Conservation (phyloP, 2,797 vertebrate species). For the Esox masquinongy region DNA sequence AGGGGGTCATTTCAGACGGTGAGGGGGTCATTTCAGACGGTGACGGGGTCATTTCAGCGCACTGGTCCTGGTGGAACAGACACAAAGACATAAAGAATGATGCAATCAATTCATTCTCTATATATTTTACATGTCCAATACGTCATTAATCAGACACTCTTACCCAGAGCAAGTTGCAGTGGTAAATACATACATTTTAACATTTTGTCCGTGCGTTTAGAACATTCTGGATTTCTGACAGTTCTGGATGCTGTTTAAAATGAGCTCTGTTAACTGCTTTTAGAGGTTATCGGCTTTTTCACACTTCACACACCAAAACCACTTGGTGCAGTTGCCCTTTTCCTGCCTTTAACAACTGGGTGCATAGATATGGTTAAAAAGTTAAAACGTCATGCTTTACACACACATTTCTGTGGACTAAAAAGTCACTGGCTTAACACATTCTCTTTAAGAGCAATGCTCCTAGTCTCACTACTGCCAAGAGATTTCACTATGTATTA, state of each 20-base stretch:
- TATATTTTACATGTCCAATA: background rate
- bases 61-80: conserved; percentile 40
- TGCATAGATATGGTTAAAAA: background rate
- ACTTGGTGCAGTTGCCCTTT: too few species aligned
- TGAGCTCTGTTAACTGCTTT: too few species aligned
- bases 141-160: too few species aligned
- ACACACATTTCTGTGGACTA: conserved; percentile 3
- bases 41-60: conserved; percentile 15
- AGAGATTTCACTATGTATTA: too few species aligned
- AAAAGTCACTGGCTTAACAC: conserved; percentile 5
- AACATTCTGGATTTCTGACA: too few species aligned
- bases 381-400: background rate
- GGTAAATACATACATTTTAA: conserved; percentile 14
- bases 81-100: background rate
- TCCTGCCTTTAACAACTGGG: background rate
- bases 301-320: too few species aligned
- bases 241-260: too few species aligned
- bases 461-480: conserved; percentile 8
- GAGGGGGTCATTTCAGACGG: conserved; percentile 10
- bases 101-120: background rate
- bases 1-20: background rate
- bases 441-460: conserved; percentile 39
- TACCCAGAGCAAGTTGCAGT: conserved; percentile 8
- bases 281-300: too few species aligned
- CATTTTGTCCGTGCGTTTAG: conserved; percentile 17